Evolutionary conservation across 2,888 invertebrate species (phyloP), one percentile per base, ranked within the genome.

Genomic region (Trypoxylon attenuatum): DNA sequence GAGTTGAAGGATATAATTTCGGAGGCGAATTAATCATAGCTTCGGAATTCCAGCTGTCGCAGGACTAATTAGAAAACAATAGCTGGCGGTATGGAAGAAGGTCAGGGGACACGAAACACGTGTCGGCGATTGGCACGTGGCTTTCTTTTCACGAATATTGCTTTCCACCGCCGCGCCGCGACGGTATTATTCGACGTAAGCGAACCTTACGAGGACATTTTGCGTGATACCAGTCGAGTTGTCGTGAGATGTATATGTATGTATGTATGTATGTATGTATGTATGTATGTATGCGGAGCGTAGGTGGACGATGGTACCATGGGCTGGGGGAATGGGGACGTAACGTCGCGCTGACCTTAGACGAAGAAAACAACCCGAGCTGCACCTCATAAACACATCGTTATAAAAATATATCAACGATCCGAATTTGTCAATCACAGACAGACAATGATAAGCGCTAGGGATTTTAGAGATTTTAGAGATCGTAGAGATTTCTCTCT

Each of bases 111-210:
- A 42, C 25, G 42, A 57, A 56, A 43, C 72, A 69, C 71, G 71
- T 73, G 69, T 58, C 56, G 33, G 18, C 16, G 22, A 22, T 33
- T 49, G 61, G 59, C 66, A 69, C 71, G 71, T 72, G 71, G 57
- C 61, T 25, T 65, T 53, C 69, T 66, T 63, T 62, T 49, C 55
- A 33, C 57, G 22, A 49, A 61, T 51, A 42, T 45, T 54, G 45
- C 39, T 23, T 33, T 33, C 63, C 72, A 55, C 45, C 52, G 22
- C 27, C 45, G 33, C 41, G 39, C n/a, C 25, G 25, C 25, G n/a
- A n/a, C 25, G 38, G 6, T 15, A 27, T n/a, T 42, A 60, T 33
- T 19, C 16, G 41, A 6, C 16, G 41, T 41, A n/a, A n/a, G n/a
- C 33, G 33, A 33, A 33, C 10, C 33, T 13, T 13, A 33, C 33